Evolutionary conservation across 2,888 invertebrate species (phyloP), one percentile per base, ranked within the genome.

Genomic region (Athrips mouffetella): DNA sequence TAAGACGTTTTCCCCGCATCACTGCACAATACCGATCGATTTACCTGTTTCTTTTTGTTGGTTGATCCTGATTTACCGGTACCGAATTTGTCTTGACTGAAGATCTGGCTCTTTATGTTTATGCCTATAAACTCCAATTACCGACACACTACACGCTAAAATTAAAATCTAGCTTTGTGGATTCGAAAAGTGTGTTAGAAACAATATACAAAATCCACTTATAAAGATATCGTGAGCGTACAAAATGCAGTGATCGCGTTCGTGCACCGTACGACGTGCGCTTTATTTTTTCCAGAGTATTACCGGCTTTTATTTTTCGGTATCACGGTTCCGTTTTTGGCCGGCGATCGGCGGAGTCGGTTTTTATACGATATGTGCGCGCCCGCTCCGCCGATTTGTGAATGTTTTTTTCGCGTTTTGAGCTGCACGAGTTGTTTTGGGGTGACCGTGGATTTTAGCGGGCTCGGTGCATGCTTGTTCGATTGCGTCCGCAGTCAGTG

Each of bases 261-360:
- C 65, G 59, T 61, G 67, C 70, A 35, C 15, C 35, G 18, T 20
- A 64, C 57, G 63, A 65, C 67, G 67, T 73, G 52, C 76, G 71
- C 73, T 85, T 78, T 83, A 81, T 86, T 87, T 86, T 82, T 80
- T 78, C 78, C 73, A 70, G 68, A 62, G 83, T 73, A 84, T 84
- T 83, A 80, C 72, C 59, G 75, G 70, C 80, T 81, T 87, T 86
- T 88, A 87, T 85, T 88, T 88, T 81, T 88, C 76, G 88, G 88
- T 88, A 87, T 87, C 85, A 83, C 86, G 73, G 85, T 78, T 79
- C 82, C 87, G 85, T 79, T 86, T 85, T 85, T 85, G 85, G 87
- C 77, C 79, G 73, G 67, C 83, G 75, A 85, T 83, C 81, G 83
- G 80, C 66, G 66, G 72, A 80, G 70, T 82, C 71, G 77, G 80